Base-by-base conservation (phyloP, 2,797 vertebrate species). In the Sternotherus odoratus region DNA sequence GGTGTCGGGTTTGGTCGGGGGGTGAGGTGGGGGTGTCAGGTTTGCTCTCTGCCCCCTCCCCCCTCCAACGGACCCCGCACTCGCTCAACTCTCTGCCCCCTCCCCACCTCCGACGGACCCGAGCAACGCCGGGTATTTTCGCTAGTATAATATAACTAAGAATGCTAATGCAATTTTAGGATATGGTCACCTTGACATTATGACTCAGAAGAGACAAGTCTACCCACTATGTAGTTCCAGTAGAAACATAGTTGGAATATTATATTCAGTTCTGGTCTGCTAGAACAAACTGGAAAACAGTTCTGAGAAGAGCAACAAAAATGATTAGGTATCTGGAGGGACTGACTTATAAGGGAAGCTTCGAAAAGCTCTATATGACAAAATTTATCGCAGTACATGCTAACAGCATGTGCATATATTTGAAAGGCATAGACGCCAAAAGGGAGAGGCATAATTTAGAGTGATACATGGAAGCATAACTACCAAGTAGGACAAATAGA, bases 141-240 rank as follows among this genome's bases (percentile, higher is more conserved):
- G n/a, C n/a, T n/a, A n/a, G n/a, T 43, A 94, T 54, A 93, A 78
- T 93, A 94, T 80, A 84, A 80, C 86, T 96, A 94, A 93, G 95
- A 92, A 88, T 33, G 82, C 63, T 80, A 88, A 92, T 85, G 89
- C 13, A 88, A 94, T 94, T 95, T 94, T 91, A 93, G 89, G 93
- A 95, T 96, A 81, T 86, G 78, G 11, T 92, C 93, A 75, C 78
- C 93, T 89, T 92, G 89, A 46, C 93, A 92, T 75, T 94, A 87
- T 75, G 89, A 87, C 36, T 94, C 82, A 88, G 90, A 93, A 80
- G 83, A 87, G 95, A 86, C 36, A 94, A 80, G 87, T 54, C 33
- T 94, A 94, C 94, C 94, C 93, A 91, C 86, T 54, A n/a, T 88
- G 79, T 51, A 2, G 91, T 95, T 96, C 95, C 94, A 56, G 94